Base-by-base conservation (phyloP, 2,113 vertebrate species). In the Varanus komodoensis region DNA sequence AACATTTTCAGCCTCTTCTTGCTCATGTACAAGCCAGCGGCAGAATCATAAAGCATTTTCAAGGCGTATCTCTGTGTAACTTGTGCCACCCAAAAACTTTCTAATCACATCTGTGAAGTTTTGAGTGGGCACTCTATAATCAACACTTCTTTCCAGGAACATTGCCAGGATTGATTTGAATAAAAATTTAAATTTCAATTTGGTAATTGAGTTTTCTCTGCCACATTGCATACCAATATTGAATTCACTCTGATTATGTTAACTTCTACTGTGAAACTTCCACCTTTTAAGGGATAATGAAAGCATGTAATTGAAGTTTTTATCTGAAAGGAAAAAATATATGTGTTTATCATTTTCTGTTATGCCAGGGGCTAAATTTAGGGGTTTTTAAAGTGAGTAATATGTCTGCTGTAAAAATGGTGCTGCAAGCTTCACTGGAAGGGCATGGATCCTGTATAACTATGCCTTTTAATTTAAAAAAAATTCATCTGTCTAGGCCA, bases 1-100 rank as follows among this genome's bases (percentile, higher is more conserved):
- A 15, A 3, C 19, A 12, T 69, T 90, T 61, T 78, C 77, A 3
- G 4, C 27, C 3, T 17, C 64, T 8, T 64, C 9, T 82, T 67
- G 19, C 9, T 34, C 8, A 61, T 5, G 14, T 78, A 48, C 44
- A 61, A 67, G n/a, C 19, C 44, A 32, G 9, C 1, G 67, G 12
- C 12, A 6, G 32, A 86, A 84, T 54, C 6, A 64, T 84, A 74
- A 1, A 68, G 9, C 34, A 77, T 77, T 14, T 27, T 29, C 67
- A 73, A 61, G 0, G 0, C 75, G 82, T 88, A 2, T n/a, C 6
- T 6, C 54, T 0, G 0, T 12, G 9, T 48, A 8, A 12, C 64
- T 54, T 80, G 48, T 77, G 34, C 38, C 38, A 44, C 38, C 38
- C 38, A 44, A 44, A 44, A 44, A 44, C 38, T 44, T 44, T 44